Evolutionary conservation across 2,113 vertebrate genomes (phyloP), one percentile per base, ranked within the genome.

Genomic region (Halichoerus grypus): DNA sequence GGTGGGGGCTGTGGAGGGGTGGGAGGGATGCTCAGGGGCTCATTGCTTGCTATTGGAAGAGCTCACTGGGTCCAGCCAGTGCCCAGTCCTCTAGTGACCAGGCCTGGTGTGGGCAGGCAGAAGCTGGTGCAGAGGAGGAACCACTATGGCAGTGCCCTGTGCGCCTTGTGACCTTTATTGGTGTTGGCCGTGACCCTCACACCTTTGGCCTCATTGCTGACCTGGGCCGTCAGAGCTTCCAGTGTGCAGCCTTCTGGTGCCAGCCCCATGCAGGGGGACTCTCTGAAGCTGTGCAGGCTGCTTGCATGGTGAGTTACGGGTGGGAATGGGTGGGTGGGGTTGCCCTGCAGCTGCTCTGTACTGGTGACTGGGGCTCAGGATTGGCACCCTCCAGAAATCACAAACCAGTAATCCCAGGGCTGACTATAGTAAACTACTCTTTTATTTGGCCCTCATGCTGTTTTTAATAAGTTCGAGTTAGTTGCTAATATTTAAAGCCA

Each of bases 121-220:
- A 99, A 98, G 98, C 97, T 36, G 94, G 97, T 13, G 99, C 99
- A 46, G 99, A 99, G 26, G 99, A 99, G 4, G 98, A 99, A 15
- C 99, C 99, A 7, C 97, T 99, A 84, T 99, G 99, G 99, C 99
- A 99, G 98, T 99, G 99, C 86, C 99, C 99, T 97, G 99, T 99
- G 72, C 99, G 99, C 12, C 99, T 99, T 5, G 99, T 99, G 98
- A 99, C 99, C 97, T 99, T 99, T 95, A 98, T 99, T 96, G 99
- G 99, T 0, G 98, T 99, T 92, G 99, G 99, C 96, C 98, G 96
- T 39, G 99, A 99, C 3, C 98, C 98, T 13, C 99, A 99, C 97
- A 99, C 99, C 14, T 99, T 99, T 33, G 99, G 98, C 0, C 98
- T 99, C 97, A 99, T 99, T 46, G 98, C 98, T 26, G 99, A 99